Conservation (phyloP, 2,113 vertebrate genomes). For the Vombatus ursinus region DNA sequence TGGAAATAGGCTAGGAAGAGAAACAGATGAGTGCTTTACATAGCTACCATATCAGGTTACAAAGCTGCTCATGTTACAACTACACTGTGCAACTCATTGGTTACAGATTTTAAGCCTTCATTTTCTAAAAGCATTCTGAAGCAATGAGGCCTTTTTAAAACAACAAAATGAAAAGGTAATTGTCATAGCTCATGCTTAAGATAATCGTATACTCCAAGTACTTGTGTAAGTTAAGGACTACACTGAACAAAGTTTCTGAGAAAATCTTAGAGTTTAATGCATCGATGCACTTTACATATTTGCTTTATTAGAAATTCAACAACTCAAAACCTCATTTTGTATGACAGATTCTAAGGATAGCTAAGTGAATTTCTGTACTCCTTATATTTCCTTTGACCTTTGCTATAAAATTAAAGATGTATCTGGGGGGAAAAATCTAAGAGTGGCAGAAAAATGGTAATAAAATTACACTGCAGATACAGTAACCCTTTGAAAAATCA, state of each 20-base stretch:
- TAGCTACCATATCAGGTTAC: not conserved
- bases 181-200: not conserved
- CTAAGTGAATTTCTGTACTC: not conserved
- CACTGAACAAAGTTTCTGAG: not conserved
- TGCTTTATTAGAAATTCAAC: conserved; percentile 27
- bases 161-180: not conserved
- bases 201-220: not conserved
- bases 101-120: not conserved
- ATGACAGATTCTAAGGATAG: not conserved
- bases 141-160: not conserved
- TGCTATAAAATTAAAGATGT: conserved; percentile 26
- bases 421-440: not conserved
- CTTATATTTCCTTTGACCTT: not conserved
- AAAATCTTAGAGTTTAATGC: not conserved
- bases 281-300: not conserved
- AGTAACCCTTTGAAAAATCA: not conserved
- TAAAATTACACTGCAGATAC: not conserved
- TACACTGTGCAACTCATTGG: not conserved
- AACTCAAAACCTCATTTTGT: not conserved
- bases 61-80: not conserved
- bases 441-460: not conserved
- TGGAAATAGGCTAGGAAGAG: not conserved
- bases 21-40: not conserved
- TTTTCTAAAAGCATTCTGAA: not conserved
- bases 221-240: not conserved